These are phyloP conservation scores for Tenualosa thibaudeaui DNA, from an alignment of 2,797 vertebrate species.

Conservation along the genomic window DNA sequence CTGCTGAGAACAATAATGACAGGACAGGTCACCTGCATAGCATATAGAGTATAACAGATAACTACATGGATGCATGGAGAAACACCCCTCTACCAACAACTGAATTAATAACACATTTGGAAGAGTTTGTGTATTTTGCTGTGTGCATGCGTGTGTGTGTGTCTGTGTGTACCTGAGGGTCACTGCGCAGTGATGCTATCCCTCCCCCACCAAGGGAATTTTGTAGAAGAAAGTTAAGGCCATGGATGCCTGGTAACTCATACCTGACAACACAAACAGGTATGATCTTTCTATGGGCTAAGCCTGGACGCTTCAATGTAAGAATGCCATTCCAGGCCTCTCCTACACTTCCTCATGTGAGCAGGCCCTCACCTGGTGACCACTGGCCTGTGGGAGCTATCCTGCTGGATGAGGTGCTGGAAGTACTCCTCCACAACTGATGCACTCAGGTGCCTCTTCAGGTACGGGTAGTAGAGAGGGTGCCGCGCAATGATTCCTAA, in stretches of 20 bases:
- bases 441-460: conserved; percentile 83
- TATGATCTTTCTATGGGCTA: too few species aligned
- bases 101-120: neutral
- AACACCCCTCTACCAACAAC: neutral
- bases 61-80: too few species aligned
- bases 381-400: neutral
- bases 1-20: too few species aligned
- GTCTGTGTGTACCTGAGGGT: conserved; percentile 76
- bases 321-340: neutral
- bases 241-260: conserved; percentile 80
- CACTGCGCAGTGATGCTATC: conserved; percentile 82
- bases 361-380: conserved; percentile 41
- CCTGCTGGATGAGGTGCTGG: conserved; percentile 74
- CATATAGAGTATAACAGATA: neutral
- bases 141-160: neutral
- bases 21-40: neutral
- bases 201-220: conserved; percentile 84
- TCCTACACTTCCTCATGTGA: neutral
- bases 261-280: conserved; percentile 66
- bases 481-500: conserved; percentile 79
- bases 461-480: conserved; percentile 82
- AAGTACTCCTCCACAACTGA: conserved; percentile 80
- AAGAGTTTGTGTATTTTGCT: neutral
- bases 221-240: conserved; percentile 85
- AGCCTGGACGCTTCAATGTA: too few species aligned